Percentiles rank a stretch among this genome's conserved stretches.
Evolutionary conservation across 2,113 vertebrate genomes (phyloP).

Genomic region (Lepidothrix coronata): DNA sequence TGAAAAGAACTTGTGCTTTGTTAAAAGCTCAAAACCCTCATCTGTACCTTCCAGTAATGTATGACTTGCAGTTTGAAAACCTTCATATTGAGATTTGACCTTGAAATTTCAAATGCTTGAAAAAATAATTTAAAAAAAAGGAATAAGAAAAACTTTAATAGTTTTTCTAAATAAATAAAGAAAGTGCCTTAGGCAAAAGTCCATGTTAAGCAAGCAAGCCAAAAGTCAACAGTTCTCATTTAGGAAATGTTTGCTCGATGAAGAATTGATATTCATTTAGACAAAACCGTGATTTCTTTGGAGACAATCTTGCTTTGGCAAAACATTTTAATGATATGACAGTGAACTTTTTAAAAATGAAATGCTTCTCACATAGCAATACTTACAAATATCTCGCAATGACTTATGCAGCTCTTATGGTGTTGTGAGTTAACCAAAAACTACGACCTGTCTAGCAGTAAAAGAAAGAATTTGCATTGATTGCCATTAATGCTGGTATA

Average conservation of each 20-base stretch:
- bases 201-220: neutral
- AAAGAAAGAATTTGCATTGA: neutral
- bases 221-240: neutral
- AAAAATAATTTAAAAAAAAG: neutral
- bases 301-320: neutral
- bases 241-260: conserved; percentile 14
- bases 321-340: neutral
- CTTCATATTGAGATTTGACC: neutral
- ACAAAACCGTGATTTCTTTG: neutral
- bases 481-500: neutral
- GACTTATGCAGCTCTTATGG: neutral
- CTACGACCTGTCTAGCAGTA: neutral
- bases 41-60: neutral
- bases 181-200: neutral
- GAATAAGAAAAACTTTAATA: neutral
- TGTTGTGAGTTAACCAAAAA: conserved; percentile 18
- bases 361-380: neutral
- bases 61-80: neutral
- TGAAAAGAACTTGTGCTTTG: neutral
- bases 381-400: neutral
- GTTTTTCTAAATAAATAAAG: neutral
- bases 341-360: neutral
- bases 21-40: neutral
- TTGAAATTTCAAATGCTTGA: neutral
- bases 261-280: conserved; percentile 5